Evolutionary conservation across 53 echinoderm and acorn worm species (phyloP), one percentile per base, ranked within the genome.

Genomic region (Echinarachnius parma): DNA sequence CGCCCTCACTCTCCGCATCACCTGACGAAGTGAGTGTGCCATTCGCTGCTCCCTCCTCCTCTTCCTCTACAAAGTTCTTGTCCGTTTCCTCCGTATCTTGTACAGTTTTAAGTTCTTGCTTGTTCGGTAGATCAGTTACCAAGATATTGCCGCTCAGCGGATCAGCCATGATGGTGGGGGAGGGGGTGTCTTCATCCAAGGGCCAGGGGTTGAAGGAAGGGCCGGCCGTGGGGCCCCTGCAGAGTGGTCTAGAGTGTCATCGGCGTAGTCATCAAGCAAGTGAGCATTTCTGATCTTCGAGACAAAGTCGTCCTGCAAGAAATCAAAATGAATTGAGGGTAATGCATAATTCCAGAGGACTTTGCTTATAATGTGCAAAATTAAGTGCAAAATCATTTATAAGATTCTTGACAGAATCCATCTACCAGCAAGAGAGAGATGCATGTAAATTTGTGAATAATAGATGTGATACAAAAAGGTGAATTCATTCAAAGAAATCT

Each of bases 91-190:
- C 50, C 20, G 49, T 48, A 21, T 68, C 68, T n/a, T n/a, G n/a
- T n/a, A n/a, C n/a, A 11, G 52, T 19, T 39, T 39, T 39, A 13
- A n/a, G n/a, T 14, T 46, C 26, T 0, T 25, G 14, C 4, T 23
- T 22, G 24, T 22, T 72, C 15, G 36, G 34, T 15, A 55, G 54
- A 24, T 72, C 74, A 8, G 74, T 72, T 1, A 72, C 74, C 15
- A 72, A 2, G 46, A 72, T 72, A 28, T 72, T 57, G n/a, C 74
- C 74, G 28, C 74, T 72, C 74, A 72, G 23, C 8, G 74, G 74
- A 19, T 72, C 74, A 56, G 74, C 74, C 74, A 72, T 72, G 33
- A 34, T 29, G 25, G 57, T 19, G 16, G 70, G 27, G 16, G 55
- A 57, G 57, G 24, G 24, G 8, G 15, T 28, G 18, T 72, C 55